Evolutionary conservation across 2,888 invertebrate genomes (phyloP).

Genomic region (Bombylius discolor): DNA sequence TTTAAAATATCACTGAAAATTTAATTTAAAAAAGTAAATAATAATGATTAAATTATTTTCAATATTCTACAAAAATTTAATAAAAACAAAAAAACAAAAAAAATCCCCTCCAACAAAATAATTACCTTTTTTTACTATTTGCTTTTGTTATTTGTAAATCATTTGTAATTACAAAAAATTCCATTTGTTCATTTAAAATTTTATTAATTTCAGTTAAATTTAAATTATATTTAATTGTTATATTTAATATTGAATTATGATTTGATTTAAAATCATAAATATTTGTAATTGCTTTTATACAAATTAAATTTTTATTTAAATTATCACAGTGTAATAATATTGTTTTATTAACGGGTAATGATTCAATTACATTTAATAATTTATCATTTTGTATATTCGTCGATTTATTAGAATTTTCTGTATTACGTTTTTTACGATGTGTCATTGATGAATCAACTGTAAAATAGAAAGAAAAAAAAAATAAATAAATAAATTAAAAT

Average conservation of each 20-base stretch:
- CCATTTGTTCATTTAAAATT: conserved; percentile 33
- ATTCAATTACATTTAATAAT: background rate
- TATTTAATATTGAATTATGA: conserved; percentile 23
- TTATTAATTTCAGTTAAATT: conserved; percentile 33
- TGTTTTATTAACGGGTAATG: conserved; percentile 33
- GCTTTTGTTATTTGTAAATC: conserved; percentile 25
- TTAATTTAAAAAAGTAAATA: background rate
- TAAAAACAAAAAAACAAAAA: background rate
- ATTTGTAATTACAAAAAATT: conserved; percentile 31
- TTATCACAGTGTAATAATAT: conserved; percentile 34
- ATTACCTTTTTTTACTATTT: conserved; percentile 21
- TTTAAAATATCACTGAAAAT: conserved; percentile 19
- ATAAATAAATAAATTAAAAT: no score
- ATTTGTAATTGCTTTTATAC: conserved; percentile 28
- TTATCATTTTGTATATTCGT: no score
- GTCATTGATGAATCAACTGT: background rate
- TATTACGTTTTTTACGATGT: background rate
- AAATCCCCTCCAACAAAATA: background rate
- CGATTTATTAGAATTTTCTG: background rate
- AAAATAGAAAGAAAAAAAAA: background rate
- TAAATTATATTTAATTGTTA: conserved; percentile 28
- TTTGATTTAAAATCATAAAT: conserved; percentile 28
- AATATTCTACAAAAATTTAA: conserved; percentile 1
- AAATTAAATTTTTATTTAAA: conserved; percentile 22
- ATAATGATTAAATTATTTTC: background rate